Base-by-base conservation (phyloP, 2,113 vertebrate genomes). In the Nematolebias whitei region DNA sequence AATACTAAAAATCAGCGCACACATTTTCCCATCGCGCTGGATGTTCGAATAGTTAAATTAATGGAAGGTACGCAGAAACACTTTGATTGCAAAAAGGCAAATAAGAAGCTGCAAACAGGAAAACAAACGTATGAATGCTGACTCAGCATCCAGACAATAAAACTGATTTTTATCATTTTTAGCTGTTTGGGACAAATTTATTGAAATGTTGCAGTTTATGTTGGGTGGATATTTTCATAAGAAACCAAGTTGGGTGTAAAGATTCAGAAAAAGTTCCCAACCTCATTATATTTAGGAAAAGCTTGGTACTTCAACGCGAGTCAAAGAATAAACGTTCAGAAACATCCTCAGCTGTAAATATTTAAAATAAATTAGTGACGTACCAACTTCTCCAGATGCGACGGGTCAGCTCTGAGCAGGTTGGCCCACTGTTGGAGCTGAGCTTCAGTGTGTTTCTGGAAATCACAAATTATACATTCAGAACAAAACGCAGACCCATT, bases 341-440 rank as follows among this genome's bases (percentile, higher is more conserved):
- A 35, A 35, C 32, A 8, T 8, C 32, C 32, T 35, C 9, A 10
- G 32, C 5, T 5, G 32, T 10, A 10, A 10, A 35, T 29, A 24
- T 23, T 51, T 13, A 47, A 4, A 39, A 62, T 47, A 5, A 32
- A 13, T 40, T 29, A 26, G 9, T 12, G 3, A 83, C 86, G 87
- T 70, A 93, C 92, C 76, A 86, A 86, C 61, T 85, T 89, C 38
- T 72, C 10, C 29, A 93, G 85, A 2, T 58, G 6, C 3, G 48
- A 0, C 7, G 32, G 1, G 0, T 90, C 74, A 6, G 85, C 44
- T 67, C 77, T 55, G 26, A 93, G 44, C 2, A 77, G 2, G 3
- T 16, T 32, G 0, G 85, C 87, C 92, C 92, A 93, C 0, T 16
- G 1, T 2, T 50, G n/a, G 65, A 89, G 63, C 58, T 91, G 52